A percentile compares a stretch with the other conserved stretches of the same genome.
phyloP scores from a whole-genome alignment of 2,797 vertebrate species.

The Microcaecilia unicolor region DNA sequence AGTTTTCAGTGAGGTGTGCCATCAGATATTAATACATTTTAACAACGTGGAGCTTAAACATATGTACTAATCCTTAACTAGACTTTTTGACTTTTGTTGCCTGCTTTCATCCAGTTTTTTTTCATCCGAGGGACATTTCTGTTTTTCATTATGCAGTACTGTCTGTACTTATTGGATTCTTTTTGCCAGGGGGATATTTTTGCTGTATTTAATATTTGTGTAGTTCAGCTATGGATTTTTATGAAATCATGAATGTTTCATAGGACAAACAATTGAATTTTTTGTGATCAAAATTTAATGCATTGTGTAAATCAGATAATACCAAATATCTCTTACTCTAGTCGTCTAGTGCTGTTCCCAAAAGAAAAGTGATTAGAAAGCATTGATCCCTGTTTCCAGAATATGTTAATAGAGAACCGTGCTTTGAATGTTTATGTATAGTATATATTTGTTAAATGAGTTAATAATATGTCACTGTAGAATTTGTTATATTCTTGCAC shows the following conservation, averaged over 20 bases:
- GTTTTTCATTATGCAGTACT: neutral
- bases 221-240: neutral
- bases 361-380: conserved; percentile 1
- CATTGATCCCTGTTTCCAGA: neutral
- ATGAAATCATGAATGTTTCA: conserved; percentile 22
- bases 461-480: too few species aligned
- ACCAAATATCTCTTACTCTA: neutral
- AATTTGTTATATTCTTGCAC: too few species aligned
- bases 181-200: conserved; percentile 1
- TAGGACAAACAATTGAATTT: conserved; percentile 9
- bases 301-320: conserved; percentile 10
- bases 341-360: neutral
- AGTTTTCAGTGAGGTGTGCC: too few species aligned
- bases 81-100: neutral
- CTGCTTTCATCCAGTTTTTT: neutral
- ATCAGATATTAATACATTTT: too few species aligned
- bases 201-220: conserved; percentile 1
- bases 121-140: neutral
- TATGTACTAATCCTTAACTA: neutral
- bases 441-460: too few species aligned
- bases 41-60: too few species aligned
- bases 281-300: conserved; percentile 26
- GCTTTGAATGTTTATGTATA: conserved; percentile 1
- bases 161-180: neutral
- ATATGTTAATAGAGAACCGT: neutral